Percentiles rank a stretch among this genome's conserved stretches.
Conservation (phyloP, 2,113 vertebrate genomes). For the Henicopernis longicauda region DNA sequence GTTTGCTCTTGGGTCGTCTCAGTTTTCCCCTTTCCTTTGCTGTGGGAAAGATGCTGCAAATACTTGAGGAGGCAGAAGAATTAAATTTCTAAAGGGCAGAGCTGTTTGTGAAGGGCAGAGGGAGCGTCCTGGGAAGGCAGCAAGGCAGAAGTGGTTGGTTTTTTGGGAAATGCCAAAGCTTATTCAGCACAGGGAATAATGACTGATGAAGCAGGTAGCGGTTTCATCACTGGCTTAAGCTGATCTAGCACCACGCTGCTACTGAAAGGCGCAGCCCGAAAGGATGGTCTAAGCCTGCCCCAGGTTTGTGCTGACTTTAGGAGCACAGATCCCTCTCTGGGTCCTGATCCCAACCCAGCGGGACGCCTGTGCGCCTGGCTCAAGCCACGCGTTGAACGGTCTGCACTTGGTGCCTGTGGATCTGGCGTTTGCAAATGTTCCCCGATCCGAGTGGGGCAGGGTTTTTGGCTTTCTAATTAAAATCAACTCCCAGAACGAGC, state of each 20-base stretch:
- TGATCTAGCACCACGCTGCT: no score
- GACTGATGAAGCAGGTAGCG: no score
- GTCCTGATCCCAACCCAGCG: not conserved
- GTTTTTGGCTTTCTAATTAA: not conserved
- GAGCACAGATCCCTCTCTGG: not conserved
- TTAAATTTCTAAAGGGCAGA: not conserved
- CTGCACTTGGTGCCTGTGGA: not conserved
- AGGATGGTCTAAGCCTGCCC: not conserved
- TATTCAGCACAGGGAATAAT: fast-evolving
- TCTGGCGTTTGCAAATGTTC: not conserved
- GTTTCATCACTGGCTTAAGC: not conserved
- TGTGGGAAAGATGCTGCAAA: not conserved
- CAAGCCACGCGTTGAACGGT: fast-evolving
- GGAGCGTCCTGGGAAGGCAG: not conserved
- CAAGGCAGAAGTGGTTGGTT: fast-evolving
- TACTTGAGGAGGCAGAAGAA: not conserved
- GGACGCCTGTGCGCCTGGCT: fast-evolving
- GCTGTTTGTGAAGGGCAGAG: not conserved
- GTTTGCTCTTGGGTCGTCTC: not conserved
- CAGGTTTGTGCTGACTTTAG: not conserved
- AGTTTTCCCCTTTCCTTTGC: not conserved
- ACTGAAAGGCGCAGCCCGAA: not conserved
- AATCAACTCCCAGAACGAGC: not conserved
- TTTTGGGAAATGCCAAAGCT: not conserved
- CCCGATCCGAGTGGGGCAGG: fast-evolving